Base-by-base conservation (phyloP, 2,113 vertebrate genomes). In the Mixornis gularis region DNA sequence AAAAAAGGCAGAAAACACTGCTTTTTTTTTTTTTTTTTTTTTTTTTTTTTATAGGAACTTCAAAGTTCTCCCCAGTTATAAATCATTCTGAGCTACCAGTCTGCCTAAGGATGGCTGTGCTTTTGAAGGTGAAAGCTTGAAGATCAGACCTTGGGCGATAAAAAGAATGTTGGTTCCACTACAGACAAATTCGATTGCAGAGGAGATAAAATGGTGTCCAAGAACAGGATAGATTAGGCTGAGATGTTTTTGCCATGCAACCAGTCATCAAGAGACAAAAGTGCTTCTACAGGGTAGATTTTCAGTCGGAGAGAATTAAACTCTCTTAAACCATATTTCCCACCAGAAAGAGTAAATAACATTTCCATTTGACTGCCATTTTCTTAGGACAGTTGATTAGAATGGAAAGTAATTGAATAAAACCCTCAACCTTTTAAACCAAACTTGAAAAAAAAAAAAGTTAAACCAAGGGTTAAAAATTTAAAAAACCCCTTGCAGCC, bases 91-190 rank as follows among this genome's bases (percentile, higher is more conserved):
- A 93, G 68, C 79, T 89, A 83, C 85, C 71, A 77, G 64, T 3
- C 92, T 85, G 91, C 81, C 79, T 59, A 89, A 95, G 91, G 85
- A 96, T 83, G 85, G 56, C 70, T 90, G 82, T 85, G 64, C 89
- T 92, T 96, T 95, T 94, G 94, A 96, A 96, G 87, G 89, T 80
- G 79, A 93, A 96, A 96, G 56, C 68, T 71, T 82, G 79, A 95
- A 93, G 92, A 96, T 92, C 91, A 93, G 94, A 89, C 64, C 79
- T 89, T 73, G 56, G 71, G 85, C 91, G 91, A 96, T 96, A 92
- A 96, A 93, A 94, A 92, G 87, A 85, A 83, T 52, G 79, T 41
- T 92, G 91, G 91, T 93, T 94, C 91, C 44, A 87, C 76, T 85
- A 85, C 81, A 92, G 82, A 91, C 78, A 89, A 63, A 94, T 90